These are phyloP conservation scores for Rhinophrynus dorsalis DNA, from an alignment of 2,797 vertebrate species.

Conservation along the genomic window DNA sequence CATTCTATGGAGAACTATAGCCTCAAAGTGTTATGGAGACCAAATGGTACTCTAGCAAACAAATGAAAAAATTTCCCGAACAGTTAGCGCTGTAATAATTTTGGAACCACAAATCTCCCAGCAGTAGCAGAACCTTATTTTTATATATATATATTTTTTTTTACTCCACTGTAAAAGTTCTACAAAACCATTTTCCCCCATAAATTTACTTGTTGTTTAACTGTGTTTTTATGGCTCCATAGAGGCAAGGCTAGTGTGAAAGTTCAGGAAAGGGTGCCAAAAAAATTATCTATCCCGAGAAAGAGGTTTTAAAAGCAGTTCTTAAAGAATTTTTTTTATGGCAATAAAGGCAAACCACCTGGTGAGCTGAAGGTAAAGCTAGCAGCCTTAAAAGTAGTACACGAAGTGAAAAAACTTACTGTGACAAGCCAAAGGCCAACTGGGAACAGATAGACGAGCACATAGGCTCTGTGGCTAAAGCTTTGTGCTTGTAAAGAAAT, in stretches of 20 bases:
- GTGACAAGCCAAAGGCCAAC: conserved; percentile 63
- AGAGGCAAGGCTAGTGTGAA: conserved; percentile 36
- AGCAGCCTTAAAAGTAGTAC: conserved; percentile 64
- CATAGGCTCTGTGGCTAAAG: conserved; percentile 58
- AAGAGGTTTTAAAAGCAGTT: conserved; percentile 58
- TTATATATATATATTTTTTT: no score
- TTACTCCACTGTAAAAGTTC: no score
- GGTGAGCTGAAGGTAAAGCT: conserved; percentile 65
- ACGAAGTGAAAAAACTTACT: conserved; percentile 63
- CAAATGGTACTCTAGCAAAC: no score
- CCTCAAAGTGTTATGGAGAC: no score
- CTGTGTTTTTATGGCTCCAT: no score
- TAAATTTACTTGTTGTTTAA: no score
- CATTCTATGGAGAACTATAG: no score
- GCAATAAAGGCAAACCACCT: conserved; percentile 67
- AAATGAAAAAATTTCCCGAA: neutral
- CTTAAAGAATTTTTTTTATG: conserved; percentile 59
- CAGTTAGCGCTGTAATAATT: no score
- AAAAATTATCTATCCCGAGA: conserved; percentile 56
- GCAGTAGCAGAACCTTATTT: neutral
- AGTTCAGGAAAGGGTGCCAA: conserved; percentile 56
- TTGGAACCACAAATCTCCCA: no score
- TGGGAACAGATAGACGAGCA: conserved; percentile 63
- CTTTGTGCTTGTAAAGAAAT: conserved; percentile 62
- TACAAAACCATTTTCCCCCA: no score